Evolutionary conservation across 2,888 invertebrate species (phyloP).

Genomic region (Cinara cedri): DNA sequence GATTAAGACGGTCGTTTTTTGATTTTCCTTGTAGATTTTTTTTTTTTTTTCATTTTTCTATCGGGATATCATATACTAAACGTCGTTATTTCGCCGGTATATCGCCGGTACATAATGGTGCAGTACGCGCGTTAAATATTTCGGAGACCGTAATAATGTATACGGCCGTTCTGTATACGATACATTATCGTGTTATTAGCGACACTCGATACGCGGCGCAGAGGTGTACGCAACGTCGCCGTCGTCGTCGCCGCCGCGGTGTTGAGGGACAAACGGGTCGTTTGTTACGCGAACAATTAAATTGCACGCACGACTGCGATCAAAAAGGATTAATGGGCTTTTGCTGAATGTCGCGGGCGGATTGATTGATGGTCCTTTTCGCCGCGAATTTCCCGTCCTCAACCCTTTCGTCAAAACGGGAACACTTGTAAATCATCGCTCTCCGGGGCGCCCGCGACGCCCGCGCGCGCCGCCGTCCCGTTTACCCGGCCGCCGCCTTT

Average conservation of each 20-base stretch:
- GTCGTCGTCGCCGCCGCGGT: background rate
- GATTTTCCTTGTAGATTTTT: too few relatives aligned
- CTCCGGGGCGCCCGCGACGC: conserved; percentile 13
- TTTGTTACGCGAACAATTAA: conserved; percentile 57
- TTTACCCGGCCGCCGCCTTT: background rate
- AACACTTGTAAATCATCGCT: conserved; percentile 54
- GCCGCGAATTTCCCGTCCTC: conserved; percentile 19
- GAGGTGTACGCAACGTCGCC: background rate
- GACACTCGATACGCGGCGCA: too few relatives aligned
- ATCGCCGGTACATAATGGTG: background rate
- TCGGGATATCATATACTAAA: too few relatives aligned
- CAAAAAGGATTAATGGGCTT: conserved; percentile 55
- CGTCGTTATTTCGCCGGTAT: background rate
- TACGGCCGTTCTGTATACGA: too few relatives aligned
- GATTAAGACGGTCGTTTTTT: too few relatives aligned
- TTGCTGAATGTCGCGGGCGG: conserved; percentile 51
- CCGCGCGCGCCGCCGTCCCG: background rate
- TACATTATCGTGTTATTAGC: too few relatives aligned
- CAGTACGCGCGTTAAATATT: conserved; percentile 1
- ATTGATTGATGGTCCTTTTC: conserved; percentile 55
- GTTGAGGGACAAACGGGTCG: conserved; percentile 46
- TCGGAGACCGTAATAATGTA: background rate
- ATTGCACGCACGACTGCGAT: conserved; percentile 56
- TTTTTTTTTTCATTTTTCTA: too few relatives aligned
- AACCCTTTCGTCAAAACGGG: conserved; percentile 53